Evolutionary conservation across 2,113 vertebrate species (phyloP), one percentile per base, ranked within the genome.

Genomic region (Python bivittatus): DNA sequence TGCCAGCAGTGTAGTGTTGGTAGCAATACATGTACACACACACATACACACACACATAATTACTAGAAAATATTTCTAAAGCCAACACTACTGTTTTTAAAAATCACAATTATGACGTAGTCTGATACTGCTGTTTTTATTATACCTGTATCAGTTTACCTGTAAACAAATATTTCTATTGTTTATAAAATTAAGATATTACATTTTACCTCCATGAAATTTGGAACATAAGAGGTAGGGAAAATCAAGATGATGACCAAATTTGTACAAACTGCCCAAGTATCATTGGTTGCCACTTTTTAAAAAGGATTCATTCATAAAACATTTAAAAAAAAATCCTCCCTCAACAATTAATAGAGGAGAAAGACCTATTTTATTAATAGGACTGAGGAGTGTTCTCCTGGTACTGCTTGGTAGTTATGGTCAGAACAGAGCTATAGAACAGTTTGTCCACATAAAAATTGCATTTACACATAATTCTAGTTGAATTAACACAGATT

Each of bases 71-170:
- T 72, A 72, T 72, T 33, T 72, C 4, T 72, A 33, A 72, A 72
- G 33, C 13, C n/a, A 7, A 20, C n/a, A 64, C 61, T 64, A 44
- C 2, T 27, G 44, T 88, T 85, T 57, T 60, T 48, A 89, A 72
- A 86, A 93, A 54, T 23, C 56, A 91, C 44, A 91, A n/a, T 84
- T 84, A 58, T 1, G 5, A n/a, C 23, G 6, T 84, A 61, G 23
- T 44, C 72, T 84, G 38, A 57, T 90, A 48, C 7, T 48, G 4
- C 61, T 90, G 84, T 83, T 4, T 94, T 91, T 92, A 88, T 92
- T 83, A 11, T 52, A 0, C 20, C 79, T n/a, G 7, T 87, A 23
- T 58, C 53, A 60, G 8, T 3, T 61, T 84, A 48, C 25, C 56
- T 84, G 42, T 89, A 89, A 92, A 92, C 42, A 2, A 72, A 33